Evolutionary conservation across 2,888 invertebrate genomes (phyloP).

Genomic region (Saturnia japonica): DNA sequence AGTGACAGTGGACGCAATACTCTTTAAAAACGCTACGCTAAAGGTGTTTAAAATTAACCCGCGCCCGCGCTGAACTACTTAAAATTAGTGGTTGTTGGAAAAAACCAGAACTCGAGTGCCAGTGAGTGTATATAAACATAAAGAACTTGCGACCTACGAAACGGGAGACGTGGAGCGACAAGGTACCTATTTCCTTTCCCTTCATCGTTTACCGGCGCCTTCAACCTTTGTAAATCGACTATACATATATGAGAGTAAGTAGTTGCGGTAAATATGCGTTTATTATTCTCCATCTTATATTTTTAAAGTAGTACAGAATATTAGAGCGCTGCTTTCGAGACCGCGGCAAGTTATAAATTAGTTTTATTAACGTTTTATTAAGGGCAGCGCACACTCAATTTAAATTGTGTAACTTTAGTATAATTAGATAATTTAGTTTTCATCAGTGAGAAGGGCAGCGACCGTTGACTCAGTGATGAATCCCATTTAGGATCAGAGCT

Average conservation of each 20-base stretch:
- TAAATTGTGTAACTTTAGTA: constrained; percentile 24
- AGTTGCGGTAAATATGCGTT: background rate
- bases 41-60: no score
- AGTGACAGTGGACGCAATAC: no score
- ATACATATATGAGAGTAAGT: background rate
- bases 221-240: background rate
- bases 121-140: no score
- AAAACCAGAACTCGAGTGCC: no score
- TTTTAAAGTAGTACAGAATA: background rate
- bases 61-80: no score
- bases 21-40: no score
- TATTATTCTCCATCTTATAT: background rate
- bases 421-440: constrained; percentile 28
- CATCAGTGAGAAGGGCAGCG: constrained; percentile 15
- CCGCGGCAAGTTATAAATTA: constrained; percentile 22
- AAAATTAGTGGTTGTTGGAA: no score
- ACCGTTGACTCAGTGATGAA: constrained; percentile 11
- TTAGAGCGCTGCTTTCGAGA: constrained; percentile 14
- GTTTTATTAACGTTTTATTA: constrained; percentile 25
- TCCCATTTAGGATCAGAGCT: background rate
- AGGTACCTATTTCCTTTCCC: no score
- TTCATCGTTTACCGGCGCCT: no score
- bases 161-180: no score
- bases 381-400: constrained; percentile 25
- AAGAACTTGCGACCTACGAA: no score